A percentile compares a stretch with the other conserved stretches of the same genome.
These are phyloP conservation scores for Colletes gigas DNA, from an alignment of 1,140 invertebrate species.

Conservation along the genomic window DNA sequence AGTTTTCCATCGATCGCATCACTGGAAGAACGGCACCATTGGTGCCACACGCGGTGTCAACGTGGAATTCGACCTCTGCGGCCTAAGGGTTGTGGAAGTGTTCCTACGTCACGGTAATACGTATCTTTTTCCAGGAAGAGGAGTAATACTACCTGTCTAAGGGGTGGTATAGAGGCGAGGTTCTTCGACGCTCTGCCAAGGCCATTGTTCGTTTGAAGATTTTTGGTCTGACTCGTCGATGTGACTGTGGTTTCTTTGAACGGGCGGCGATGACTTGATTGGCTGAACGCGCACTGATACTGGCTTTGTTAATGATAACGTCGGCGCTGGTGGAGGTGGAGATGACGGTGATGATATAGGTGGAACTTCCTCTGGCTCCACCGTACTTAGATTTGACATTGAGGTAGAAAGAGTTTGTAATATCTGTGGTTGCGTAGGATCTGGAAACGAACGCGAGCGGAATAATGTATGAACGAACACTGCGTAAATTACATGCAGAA, in stretches of 20 bases:
- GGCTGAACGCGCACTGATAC: conserved; percentile 77
- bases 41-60: conserved; percentile 76
- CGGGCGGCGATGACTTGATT: conserved; percentile 76
- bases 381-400: conserved; percentile 73
- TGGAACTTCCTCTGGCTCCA: conserved; percentile 68
- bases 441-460: conserved; percentile 55
- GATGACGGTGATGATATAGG: conserved; percentile 66
- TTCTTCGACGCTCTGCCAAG: conserved; percentile 72
- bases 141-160: conserved; percentile 77
- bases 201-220: conserved; percentile 74
- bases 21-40: conserved; percentile 78
- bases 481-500: too few relatives aligned
- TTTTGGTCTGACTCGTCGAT: conserved; percentile 78
- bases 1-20: conserved; percentile 79
- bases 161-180: conserved; percentile 75
- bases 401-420: conserved; percentile 78
- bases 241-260: conserved; percentile 76
- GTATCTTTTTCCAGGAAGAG: conserved; percentile 73
- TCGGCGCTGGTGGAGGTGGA: conserved; percentile 63
- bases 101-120: conserved; percentile 37
- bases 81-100: conserved; percentile 71
- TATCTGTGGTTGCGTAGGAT: conserved; percentile 76
- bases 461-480: background rate
- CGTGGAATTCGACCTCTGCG: conserved; percentile 77
- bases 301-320: conserved; percentile 73